These are phyloP conservation scores for Plebejus melissa DNA, from an alignment of 2,888 invertebrate genomes.

Conservation along the genomic window DNA sequence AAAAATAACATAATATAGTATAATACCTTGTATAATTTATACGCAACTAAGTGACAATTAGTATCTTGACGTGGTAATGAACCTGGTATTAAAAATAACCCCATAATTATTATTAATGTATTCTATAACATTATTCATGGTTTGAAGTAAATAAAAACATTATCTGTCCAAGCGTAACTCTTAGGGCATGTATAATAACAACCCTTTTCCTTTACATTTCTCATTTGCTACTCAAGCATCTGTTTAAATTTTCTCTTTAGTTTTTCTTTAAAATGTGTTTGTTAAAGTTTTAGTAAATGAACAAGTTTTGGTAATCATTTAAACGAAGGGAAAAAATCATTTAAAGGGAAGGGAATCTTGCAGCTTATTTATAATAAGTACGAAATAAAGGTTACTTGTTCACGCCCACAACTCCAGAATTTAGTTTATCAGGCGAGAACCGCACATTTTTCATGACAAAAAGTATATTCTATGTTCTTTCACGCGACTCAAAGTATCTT, in stretches of 20 bases:
- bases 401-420: background rate
- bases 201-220: background rate
- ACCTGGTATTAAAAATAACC: background rate
- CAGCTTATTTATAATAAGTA: too few species aligned
- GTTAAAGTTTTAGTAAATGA: background rate
- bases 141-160: background rate
- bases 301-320: too few species aligned
- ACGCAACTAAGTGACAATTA: background rate
- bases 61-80: background rate
- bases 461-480: too few species aligned
- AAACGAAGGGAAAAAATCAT: too few species aligned
- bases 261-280: background rate
- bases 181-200: background rate
- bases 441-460: too few species aligned
- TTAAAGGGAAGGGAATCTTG: too few species aligned
- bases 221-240: too few species aligned
- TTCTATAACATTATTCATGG: background rate
- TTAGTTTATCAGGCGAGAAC: too few species aligned
- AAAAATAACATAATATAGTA: background rate
- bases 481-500: too few species aligned
- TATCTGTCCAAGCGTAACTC: background rate
- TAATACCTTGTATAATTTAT: background rate
- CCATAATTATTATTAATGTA: background rate
- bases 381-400: background rate
- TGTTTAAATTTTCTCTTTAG: background rate